Conservation (phyloP, 2,797 vertebrate genomes). For the Tauraco hartlaubi region DNA sequence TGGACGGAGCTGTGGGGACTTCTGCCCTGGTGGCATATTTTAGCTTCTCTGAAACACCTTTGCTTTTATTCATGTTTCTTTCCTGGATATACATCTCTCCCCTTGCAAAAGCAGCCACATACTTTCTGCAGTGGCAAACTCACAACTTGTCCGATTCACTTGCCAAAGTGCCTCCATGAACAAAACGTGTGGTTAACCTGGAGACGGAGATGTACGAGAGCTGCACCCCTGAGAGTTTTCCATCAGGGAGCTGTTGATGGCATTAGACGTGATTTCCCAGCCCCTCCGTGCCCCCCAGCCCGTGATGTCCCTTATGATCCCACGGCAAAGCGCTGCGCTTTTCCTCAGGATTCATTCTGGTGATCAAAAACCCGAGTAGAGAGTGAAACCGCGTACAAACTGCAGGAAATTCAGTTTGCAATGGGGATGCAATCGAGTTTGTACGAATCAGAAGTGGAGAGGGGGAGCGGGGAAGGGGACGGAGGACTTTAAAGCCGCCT, state of each 20-base stretch:
- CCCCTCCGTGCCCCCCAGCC: background rate
- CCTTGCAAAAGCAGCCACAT: background rate
- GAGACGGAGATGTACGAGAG: fast-evolving
- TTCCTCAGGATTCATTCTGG: background rate
- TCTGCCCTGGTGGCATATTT: background rate
- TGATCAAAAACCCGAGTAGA: background rate
- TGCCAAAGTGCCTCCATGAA: background rate
- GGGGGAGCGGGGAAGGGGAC: background rate
- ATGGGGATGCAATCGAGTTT: background rate
- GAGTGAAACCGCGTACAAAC: background rate
- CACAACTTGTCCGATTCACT: background rate
- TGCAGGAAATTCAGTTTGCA: background rate
- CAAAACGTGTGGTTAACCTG: background rate
- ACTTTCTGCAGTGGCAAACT: background rate
- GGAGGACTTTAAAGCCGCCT: background rate
- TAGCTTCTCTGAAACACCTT: background rate
- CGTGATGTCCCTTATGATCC: fast-evolving
- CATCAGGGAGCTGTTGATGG: background rate
- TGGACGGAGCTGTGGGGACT: background rate
- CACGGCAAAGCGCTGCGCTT: background rate
- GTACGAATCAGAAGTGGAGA: background rate
- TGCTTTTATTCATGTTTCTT: background rate
- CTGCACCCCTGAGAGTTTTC: background rate
- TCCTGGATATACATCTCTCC: background rate
- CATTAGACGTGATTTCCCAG: background rate